Percentiles rank a stretch among this genome's conserved stretches.
Conservation (phyloP, 2,888 invertebrate genomes). For the Punctoribates punctum region DNA sequence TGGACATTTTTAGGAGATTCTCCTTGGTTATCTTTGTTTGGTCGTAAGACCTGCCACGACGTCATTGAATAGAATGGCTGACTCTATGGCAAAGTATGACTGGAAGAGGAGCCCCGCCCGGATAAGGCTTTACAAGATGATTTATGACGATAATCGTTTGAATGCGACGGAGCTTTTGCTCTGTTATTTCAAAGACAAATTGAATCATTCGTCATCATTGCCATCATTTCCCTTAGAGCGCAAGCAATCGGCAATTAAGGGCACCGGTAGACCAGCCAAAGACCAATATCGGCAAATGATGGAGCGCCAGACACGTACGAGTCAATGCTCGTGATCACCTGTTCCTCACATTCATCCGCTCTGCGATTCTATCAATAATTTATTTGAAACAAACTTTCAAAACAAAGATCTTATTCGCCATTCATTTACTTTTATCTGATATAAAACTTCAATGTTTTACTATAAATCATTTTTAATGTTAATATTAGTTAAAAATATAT, state of each 20-base stretch:
- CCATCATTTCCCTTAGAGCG: conserved; percentile 12
- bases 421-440: no score
- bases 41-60: conserved; percentile 27
- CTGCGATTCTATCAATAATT: no score
- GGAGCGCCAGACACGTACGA: conserved; percentile 10
- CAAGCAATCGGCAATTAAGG: conserved; percentile 19
- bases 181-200: conserved; percentile 36
- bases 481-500: no score
- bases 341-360: neutral
- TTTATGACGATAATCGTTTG: conserved; percentile 27
- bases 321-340: conserved; percentile 25
- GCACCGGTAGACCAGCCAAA: conserved; percentile 24
- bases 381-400: no score
- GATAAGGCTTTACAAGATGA: conserved; percentile 23
- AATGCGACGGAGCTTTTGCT: conserved; percentile 30
- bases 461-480: no score
- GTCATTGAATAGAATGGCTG: neutral
- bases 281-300: conserved; percentile 11
- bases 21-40: no score
- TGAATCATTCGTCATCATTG: conserved; percentile 35
- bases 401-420: no score
- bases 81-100: neutral
- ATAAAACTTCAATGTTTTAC: no score
- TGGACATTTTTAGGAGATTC: no score
- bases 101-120: conserved; percentile 23